Conservation (phyloP, 1,140 invertebrate genomes). For the Lepidostoma basale region DNA sequence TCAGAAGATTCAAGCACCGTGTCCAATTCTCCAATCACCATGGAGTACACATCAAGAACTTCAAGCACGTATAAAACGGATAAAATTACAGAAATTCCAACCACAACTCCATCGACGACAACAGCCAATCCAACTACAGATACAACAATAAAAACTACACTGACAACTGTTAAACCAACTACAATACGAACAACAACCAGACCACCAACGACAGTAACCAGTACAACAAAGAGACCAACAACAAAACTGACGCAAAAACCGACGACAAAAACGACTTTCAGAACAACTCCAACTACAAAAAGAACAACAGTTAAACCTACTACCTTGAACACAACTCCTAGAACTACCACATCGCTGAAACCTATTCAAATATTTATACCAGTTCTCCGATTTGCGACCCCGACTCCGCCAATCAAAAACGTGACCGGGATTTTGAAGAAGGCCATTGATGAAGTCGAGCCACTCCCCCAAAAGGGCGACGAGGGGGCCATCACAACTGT, state of each 20-base stretch:
- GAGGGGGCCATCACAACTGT: not conserved
- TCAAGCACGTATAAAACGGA: no score
- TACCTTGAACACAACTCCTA: not conserved
- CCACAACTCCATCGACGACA: not conserved
- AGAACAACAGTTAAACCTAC: not conserved
- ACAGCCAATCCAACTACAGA: not conserved
- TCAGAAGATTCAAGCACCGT: not conserved
- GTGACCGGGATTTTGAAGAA: slow-evolving; percentile 19
- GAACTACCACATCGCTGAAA: not conserved
- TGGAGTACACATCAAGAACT: no score
- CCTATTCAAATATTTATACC: not conserved
- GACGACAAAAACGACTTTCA: not conserved
- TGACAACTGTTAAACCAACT: slow-evolving; percentile 8
- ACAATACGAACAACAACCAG: not conserved
- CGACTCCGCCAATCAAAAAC: slow-evolving; percentile 19
- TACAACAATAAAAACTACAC: not conserved
- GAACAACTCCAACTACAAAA: not conserved
- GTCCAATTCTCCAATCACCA: no score
- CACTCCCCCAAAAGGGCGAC: not conserved
- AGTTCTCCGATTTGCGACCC: slow-evolving; percentile 3
- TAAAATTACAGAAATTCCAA: not conserved
- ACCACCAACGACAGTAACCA: not conserved
- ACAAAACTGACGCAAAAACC: not conserved
- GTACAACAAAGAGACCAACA: not conserved
- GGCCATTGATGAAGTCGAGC: not conserved